Percentiles rank a stretch among this genome's conserved stretches.
Conservation (phyloP, 1,140 invertebrate species). For the Drosophila prosaltans region DNA sequence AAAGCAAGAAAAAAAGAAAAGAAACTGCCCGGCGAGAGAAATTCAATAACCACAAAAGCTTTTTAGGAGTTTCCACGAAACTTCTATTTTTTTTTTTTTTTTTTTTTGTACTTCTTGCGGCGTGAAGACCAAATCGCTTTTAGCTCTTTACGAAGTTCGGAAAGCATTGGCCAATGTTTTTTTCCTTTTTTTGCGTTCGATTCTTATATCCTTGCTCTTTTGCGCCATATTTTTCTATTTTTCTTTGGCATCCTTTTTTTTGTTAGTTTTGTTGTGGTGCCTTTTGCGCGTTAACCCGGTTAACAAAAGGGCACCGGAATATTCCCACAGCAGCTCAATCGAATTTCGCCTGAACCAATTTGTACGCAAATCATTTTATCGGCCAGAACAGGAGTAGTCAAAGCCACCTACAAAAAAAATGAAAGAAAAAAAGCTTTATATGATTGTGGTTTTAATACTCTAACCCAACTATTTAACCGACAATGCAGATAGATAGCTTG, state of each 20-base stretch:
- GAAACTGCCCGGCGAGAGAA: constrained; percentile 32
- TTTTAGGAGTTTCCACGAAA: constrained; percentile 47
- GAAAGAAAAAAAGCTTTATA: constrained; percentile 18
- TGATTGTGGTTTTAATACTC: constrained; percentile 23
- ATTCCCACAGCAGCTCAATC: constrained; percentile 77
- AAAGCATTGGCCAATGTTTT: constrained; percentile 37
- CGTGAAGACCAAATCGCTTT: constrained; percentile 54
- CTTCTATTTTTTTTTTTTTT: constrained; percentile 32
- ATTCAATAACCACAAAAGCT: constrained; percentile 69
- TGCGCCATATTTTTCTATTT: constrained; percentile 52
- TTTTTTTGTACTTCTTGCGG: constrained; percentile 1
- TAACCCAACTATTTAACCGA: background rate
- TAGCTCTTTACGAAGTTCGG: constrained; percentile 61
- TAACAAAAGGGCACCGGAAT: constrained; percentile 65
- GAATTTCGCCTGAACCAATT: constrained; percentile 70
- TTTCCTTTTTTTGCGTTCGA: constrained; percentile 5
- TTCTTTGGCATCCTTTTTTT: constrained; percentile 1
- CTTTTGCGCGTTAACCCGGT: constrained; percentile 54
- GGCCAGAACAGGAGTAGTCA: constrained; percentile 43
- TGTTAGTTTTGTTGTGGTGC: constrained; percentile 7
- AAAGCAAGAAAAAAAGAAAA: constrained; percentile 15
- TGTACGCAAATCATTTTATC: constrained; percentile 78
- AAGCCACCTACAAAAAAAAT: constrained; percentile 42
- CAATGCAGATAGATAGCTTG: no score
- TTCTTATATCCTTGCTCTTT: constrained; percentile 47